These are phyloP conservation scores for Synergus gifuensis DNA, from an alignment of 2,888 invertebrate species.

Conservation along the genomic window DNA sequence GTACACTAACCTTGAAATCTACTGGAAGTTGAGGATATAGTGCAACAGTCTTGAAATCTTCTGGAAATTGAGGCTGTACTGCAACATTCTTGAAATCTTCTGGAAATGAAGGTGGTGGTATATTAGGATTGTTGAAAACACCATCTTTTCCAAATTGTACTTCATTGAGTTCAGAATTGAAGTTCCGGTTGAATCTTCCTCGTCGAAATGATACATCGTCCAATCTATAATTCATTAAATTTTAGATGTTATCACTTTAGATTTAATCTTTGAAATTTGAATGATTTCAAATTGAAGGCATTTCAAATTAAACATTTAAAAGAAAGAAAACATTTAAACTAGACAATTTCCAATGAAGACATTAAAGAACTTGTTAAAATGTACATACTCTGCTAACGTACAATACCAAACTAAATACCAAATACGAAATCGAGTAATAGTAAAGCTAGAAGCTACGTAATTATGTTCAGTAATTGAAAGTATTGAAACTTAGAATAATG, in stretches of 20 bases:
- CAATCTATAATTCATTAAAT: conserved; percentile 61
- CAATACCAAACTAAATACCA: too few relatives aligned
- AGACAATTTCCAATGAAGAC: too few relatives aligned
- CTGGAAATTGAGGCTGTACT: neutral
- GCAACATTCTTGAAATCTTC: neutral
- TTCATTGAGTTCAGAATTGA: neutral
- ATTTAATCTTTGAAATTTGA: too few relatives aligned
- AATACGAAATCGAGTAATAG: neutral
- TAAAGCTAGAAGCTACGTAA: neutral
- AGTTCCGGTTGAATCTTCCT: conserved; percentile 50
- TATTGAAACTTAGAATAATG: neutral
- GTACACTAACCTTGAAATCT: neutral
- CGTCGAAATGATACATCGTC: conserved; percentile 72
- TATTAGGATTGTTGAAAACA: neutral
- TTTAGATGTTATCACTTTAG: neutral
- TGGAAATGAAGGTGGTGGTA: neutral
- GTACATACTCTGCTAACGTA: too few relatives aligned
- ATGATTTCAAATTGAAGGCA: too few relatives aligned
- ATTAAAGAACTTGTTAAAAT: too few relatives aligned
- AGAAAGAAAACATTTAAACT: too few relatives aligned
- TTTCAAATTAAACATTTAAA: too few relatives aligned
- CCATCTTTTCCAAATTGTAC: neutral
- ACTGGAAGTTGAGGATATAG: neutral
- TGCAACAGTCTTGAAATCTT: neutral
- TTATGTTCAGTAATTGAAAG: too few relatives aligned